These are phyloP conservation scores for Oryzaephilus surinamensis DNA, from an alignment of 1,140 invertebrate species.

Conservation along the genomic window DNA sequence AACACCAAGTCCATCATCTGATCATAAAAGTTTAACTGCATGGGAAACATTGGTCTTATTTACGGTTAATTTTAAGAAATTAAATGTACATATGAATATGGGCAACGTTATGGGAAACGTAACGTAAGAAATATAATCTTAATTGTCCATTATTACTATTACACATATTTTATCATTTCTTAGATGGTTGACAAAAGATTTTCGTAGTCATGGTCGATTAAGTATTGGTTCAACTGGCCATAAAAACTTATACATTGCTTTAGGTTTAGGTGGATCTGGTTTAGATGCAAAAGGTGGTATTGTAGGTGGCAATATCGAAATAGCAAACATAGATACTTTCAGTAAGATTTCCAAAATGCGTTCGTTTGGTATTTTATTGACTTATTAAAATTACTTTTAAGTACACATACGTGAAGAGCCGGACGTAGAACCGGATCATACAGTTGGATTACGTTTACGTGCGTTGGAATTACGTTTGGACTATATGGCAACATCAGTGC, in stretches of 20 bases:
- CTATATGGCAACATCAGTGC: slow-evolving; percentile 91
- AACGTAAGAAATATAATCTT: slow-evolving; percentile 44
- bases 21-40: slow-evolving; percentile 47
- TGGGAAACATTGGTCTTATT: slow-evolving; percentile 96
- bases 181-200: slow-evolving; percentile 81
- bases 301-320: slow-evolving; percentile 86
- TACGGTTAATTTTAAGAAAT: slow-evolving; percentile 86
- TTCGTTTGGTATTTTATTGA: not conserved
- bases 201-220: slow-evolving; percentile 79
- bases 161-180: not conserved
- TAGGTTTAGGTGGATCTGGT: slow-evolving; percentile 80
- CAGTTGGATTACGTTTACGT: slow-evolving; percentile 69
- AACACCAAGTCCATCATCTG: slow-evolving; percentile 37
- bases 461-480: slow-evolving; percentile 83
- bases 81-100: slow-evolving; percentile 98
- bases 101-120: slow-evolving; percentile 98
- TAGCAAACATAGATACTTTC: slow-evolving; percentile 80
- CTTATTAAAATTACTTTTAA: slow-evolving; percentile 28
- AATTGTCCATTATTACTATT: not conserved
- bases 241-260: slow-evolving; percentile 83
- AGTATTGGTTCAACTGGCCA: slow-evolving; percentile 91
- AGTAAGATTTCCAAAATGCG: slow-evolving; percentile 43
- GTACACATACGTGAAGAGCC: slow-evolving; percentile 84
- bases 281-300: slow-evolving; percentile 93
- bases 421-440: slow-evolving; percentile 81